These are phyloP conservation scores for Eucidaris tribuloides DNA, from an alignment of 35 echinoderm and acorn worm species.

Conservation along the genomic window DNA sequence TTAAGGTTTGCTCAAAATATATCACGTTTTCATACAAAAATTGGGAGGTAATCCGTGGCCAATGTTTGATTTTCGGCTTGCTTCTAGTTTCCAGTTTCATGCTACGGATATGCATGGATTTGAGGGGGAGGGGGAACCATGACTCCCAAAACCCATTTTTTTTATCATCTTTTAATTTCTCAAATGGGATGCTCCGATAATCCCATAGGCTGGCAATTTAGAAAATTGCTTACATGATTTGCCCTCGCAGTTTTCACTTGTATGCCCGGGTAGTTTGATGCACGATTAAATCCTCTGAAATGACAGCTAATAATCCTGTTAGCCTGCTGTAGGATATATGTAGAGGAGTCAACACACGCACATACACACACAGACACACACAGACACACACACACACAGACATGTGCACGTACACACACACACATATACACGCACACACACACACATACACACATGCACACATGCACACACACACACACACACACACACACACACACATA, in stretches of 20 bases:
- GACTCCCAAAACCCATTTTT: no score
- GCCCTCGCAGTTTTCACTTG: constrained; percentile 4
- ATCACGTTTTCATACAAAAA: no score
- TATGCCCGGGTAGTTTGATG: constrained; percentile 14
- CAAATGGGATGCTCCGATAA: constrained; percentile 32
- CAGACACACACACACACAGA: not conserved
- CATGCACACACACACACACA: not conserved
- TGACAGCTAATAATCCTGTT: constrained; percentile 28
- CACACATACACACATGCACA: not conserved
- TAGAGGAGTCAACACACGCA: constrained; percentile 2
- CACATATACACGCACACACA: not conserved
- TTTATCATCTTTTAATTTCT: constrained; percentile 20
- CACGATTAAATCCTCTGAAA: constrained; percentile 27
- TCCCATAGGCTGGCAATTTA: constrained; percentile 37
- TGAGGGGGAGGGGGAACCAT: no score
- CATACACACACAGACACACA: not conserved
- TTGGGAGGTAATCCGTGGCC: no score
- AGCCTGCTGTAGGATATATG: constrained; percentile 6
- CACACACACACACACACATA: not conserved
- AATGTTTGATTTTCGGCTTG: no score
- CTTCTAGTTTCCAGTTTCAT: no score
- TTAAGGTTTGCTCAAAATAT: no score
- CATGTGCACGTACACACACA: not conserved
- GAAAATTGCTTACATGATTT: constrained; percentile 39
- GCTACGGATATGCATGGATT: no score